Base-by-base conservation (phyloP, 2,888 invertebrate genomes). In the Phragmatobia fuliginosa region DNA sequence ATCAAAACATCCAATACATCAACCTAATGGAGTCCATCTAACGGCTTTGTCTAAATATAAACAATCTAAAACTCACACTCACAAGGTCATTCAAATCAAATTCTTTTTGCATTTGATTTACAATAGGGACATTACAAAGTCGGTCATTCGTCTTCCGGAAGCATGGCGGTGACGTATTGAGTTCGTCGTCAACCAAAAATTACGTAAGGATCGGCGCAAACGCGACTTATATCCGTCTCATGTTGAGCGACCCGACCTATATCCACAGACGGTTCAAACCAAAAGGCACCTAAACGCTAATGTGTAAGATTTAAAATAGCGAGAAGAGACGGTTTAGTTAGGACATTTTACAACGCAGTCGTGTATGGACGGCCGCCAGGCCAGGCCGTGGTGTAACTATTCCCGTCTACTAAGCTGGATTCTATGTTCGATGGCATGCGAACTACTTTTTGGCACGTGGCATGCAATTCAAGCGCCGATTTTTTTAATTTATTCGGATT, bases 361-460 rank as follows among this genome's bases (percentile, higher is more conserved):
- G 75, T 76, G 85, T 85, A 93, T 95, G 94, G 94, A 93, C 92
- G 89, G 83, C 84, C 86, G 94, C 94, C 94, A 94, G 93, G 94
- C 94, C 94, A 92, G 94, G 94, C 83, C 87, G 87, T 86, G 91
- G 89, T 90, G 92, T 85, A 94, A 93, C 94, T 95, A 95, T 95
- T 95, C 94, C 94, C 94, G 94, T 94, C 94, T 93, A 89, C 90
- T 90, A 86, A 85, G 85, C 90, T 88, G 89, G 88, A 90, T 90
- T 88, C 87, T 87, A 88, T 89, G 89, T 89, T 90, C 88, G 87
- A 90, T 90, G 87, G 88, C 86, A 87, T 83, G 85, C 88, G 82
- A 87, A 88, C 87, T 86, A 88, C 86, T 87, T 88, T 89, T 88
- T 87, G 88, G 89, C 92, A 87, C 87, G 81, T 90, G 88, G 88